Evolutionary conservation across 1,140 invertebrate species (phyloP).

Genomic region (Zophobas morio): DNA sequence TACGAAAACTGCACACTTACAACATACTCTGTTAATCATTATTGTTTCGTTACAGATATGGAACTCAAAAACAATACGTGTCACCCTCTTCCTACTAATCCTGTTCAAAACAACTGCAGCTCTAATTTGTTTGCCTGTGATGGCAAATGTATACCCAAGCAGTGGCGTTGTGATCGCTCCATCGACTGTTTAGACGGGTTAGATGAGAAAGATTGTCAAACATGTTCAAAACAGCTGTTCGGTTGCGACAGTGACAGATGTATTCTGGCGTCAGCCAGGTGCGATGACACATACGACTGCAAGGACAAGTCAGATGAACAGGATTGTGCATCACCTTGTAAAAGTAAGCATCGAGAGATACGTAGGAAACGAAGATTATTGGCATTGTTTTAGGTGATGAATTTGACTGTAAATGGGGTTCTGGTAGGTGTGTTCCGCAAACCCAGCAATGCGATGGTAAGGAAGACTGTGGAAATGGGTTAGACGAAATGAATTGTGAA

Average conservation of each 20-base stretch:
- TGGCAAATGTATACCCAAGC: constrained; percentile 70
- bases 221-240: constrained; percentile 79
- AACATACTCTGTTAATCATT: too few relatives aligned
- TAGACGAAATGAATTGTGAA: constrained; percentile 76
- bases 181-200: constrained; percentile 73
- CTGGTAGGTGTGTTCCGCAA: constrained; percentile 81
- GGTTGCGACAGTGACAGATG: constrained; percentile 82
- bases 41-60: constrained; percentile 65
- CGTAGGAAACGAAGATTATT: neutral
- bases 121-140: constrained; percentile 81
- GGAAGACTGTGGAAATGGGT: constrained; percentile 82
- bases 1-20: neutral
- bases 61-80: constrained; percentile 75
- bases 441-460: constrained; percentile 85
- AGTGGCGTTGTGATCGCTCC: constrained; percentile 69
- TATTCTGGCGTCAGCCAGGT: constrained; percentile 83
- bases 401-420: constrained; percentile 62
- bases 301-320: constrained; percentile 83
- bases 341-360: constrained; percentile 47
- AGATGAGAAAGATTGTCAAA: constrained; percentile 72
- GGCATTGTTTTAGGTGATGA: constrained; percentile 57
- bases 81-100: constrained; percentile 75
- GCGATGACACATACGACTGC: constrained; percentile 85
- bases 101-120: constrained; percentile 68
- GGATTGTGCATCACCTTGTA: constrained; percentile 61